Conservation (phyloP, 1,140 invertebrate species). For the Lethrus apterus region DNA sequence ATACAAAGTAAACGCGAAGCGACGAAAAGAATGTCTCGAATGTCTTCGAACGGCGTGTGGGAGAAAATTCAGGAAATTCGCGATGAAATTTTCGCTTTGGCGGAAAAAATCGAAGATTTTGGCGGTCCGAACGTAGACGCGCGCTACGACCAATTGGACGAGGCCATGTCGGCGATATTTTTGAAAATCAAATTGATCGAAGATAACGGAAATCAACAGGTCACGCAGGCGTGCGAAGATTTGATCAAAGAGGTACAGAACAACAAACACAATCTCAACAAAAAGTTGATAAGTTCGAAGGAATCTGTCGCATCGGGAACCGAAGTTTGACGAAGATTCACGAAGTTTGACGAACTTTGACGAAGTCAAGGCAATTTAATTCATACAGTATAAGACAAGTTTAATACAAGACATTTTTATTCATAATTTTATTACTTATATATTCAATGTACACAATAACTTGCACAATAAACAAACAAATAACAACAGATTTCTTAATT, state of each 20-base stretch:
- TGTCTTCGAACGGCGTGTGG: no score
- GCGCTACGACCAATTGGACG: slow-evolving; percentile 1
- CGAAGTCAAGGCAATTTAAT: no score
- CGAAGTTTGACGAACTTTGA: no score
- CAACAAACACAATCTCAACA: slow-evolving; percentile 4
- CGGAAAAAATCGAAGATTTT: background rate
- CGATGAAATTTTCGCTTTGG: background rate
- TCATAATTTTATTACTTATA: no score
- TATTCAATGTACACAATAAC: no score
- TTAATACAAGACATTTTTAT: no score
- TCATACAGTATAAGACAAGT: no score
- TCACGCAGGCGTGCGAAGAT: background rate
- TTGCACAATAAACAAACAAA: no score
- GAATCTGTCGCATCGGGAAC: background rate
- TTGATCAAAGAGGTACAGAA: slow-evolving; percentile 6
- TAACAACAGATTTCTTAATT: no score
- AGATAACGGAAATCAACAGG: background rate
- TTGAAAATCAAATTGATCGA: slow-evolving; percentile 4
- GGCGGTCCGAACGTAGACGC: background rate
- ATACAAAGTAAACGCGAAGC: no score
- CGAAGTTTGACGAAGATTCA: no score
- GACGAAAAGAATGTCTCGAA: no score
- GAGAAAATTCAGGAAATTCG: background rate
- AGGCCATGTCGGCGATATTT: background rate
- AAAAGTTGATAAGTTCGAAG: background rate